phyloP scores from a whole-genome alignment of 2,888 invertebrate genomes.

The Tuberolachnus salignus region DNA sequence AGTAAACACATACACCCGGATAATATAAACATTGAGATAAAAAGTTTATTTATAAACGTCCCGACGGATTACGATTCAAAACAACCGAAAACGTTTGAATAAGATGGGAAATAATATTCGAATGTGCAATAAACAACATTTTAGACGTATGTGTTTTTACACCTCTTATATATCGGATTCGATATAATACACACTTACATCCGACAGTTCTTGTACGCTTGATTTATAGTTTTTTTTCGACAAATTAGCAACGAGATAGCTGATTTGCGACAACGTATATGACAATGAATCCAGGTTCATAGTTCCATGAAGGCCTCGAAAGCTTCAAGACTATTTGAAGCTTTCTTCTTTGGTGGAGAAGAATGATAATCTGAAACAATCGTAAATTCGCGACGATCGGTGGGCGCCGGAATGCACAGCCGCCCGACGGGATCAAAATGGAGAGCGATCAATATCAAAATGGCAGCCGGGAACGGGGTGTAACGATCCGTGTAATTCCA shows the following conservation, averaged over 20 bases:
- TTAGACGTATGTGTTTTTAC: too few relatives aligned
- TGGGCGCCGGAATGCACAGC: too few relatives aligned
- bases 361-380: neutral
- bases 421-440: neutral
- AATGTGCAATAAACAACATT: too few relatives aligned
- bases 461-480: neutral
- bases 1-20: too few relatives aligned
- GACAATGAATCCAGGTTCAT: conserved; percentile 99
- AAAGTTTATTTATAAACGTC: too few relatives aligned
- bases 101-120: too few relatives aligned
- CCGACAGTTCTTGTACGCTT: conserved; percentile 84
- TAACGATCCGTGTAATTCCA: conserved; percentile 12
- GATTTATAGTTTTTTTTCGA: conserved; percentile 94
- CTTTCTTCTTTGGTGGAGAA: conserved; percentile 69
- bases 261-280: conserved; percentile 98
- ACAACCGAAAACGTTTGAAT: too few relatives aligned
- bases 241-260: conserved; percentile 94
- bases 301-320: conserved; percentile 93
- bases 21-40: too few relatives aligned
- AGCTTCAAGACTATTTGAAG: conserved; percentile 94
- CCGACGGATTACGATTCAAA: too few relatives aligned
- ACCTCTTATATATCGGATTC: too few relatives aligned
- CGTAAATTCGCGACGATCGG: neutral
- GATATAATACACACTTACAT: too few relatives aligned
- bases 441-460: neutral